Base-by-base conservation (phyloP, 2,797 vertebrate species). In the Alcedo atthis region DNA sequence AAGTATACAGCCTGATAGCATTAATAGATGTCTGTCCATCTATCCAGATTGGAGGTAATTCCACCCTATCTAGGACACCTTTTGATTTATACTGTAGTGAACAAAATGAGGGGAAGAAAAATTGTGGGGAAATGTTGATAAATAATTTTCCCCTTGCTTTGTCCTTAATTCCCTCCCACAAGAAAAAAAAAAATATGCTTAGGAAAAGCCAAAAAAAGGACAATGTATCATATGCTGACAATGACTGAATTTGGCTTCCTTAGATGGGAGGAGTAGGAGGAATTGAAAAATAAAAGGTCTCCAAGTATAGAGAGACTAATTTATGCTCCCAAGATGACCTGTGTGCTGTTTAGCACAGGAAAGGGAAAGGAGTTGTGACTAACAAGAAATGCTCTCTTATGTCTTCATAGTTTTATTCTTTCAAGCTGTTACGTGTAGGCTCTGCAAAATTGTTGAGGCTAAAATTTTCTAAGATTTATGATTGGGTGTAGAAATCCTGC, bases 381-480 rank as follows among this genome's bases (percentile, higher is more conserved):
- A 90, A 87, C 53, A 85, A 93, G 71, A 82, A 64, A 55, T 70
- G 8, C 57, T 90, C 53, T 81, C 61, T 81, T 63, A 85, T 21
- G 21, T 86, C 68, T 84, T 94, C 53, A 32, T 84, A 46, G 37
- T 88, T 93, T 84, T 84, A 90, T 76, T 89, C 67, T 88, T 84
- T 86, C 58, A 67, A 82, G 81, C 78, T 89, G 68, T 88, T 95
- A 43, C 15, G 28, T 35, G 19, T 85, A 89, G 86, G 79, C 51
- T 93, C 76, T 87, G 67, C 69, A 93, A 92, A 95, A 95, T 48
- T 84, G 75, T 40, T 80, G 64, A 21, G 81, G 70, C 63, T 91
- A 84, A 81, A 91, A 73, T 95, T 90, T 85, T 79, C 86, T 48
- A 80, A 42, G 94, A 94, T 95, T 97, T 96, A 90, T 94, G 78